Evolutionary conservation across 2,113 vertebrate species (phyloP), one percentile per base, ranked within the genome.

Genomic region (Reinhardtius hippoglossoides): DNA sequence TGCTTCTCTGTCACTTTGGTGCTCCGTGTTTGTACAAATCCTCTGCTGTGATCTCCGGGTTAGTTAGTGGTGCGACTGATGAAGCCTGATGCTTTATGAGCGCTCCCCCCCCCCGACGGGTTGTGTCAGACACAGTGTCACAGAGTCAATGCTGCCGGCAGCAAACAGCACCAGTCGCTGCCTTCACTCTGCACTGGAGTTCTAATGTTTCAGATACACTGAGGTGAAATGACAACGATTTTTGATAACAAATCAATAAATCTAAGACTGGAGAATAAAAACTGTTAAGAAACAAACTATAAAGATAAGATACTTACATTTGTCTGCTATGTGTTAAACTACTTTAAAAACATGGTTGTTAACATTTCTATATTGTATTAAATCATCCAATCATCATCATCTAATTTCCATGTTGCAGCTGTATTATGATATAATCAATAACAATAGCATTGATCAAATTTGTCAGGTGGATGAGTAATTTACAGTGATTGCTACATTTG

Each of bases 41-140:
- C 90, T 72, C 89, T 9, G 85, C 88, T 87, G 88, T 93, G 92
- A 94, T 94, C 92, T 92, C 88, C 86, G 81, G 84, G 75, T 71
- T 69, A 44, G 67, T 91, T 93, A 92, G 89, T 74, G 83, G 87
- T 81, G 89, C 82, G 65, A 81, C 87, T 93, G 91, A 92, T 86
- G 77, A 90, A 76, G 81, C 87, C 80, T 75, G 87, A 90, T 89
- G 90, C 83, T 86, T 86, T 83, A 88, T 88, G 90, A 93, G 87
- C 71, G 50, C 78, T 1, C 16, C 37, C 31, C 31, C 62, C 23
- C 23, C 21, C 80, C 48, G 56, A 90, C 64, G 70, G 81, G 12
- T 66, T 58, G 76, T 81, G 86, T 88, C 85, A 87, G 61, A 71
- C 74, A 89, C n/a, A n/a, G n/a, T n/a, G 82, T 42, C 74, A 77